Evolutionary conservation across 2,888 invertebrate genomes (phyloP), one percentile per base, ranked within the genome.

Genomic region (Proisotoma minuta): DNA sequence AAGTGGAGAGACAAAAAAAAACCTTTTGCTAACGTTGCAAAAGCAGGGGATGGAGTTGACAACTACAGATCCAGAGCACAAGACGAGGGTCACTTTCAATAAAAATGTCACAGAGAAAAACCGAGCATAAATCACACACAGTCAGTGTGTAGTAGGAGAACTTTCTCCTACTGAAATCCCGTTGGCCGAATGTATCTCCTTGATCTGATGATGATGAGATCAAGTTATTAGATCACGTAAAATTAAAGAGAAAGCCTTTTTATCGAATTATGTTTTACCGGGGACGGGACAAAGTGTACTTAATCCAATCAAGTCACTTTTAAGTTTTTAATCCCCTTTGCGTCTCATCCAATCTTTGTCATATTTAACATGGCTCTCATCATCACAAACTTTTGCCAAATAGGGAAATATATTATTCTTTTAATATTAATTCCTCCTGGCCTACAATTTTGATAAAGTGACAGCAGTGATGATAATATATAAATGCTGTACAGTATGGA

Each of bases 301-400:
- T 63, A 58, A 60, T 50, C 34, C 24, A 57, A 53, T 52, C 54
- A 57, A 63, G 61, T 61, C 52, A 53, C 52, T 40, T 57, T 59
- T 59, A 63, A 59, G 56, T 63, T 63, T 60, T 60, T 56, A 63
- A 60, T 59, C 63, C 54, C 51, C 51, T 60, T 60, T 60, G n/a
- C n/a, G 59, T 56, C 57, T 50, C 40, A 22, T 59, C 58, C 58
- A 52, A 52, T 62, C 57, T 60, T 60, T 50, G 43, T 59, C 56
- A 47, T 22, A 49, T 49, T 4, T 15, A 34, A 8, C 34, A 34
- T 15, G 8, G 8, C 8, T 8, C 34, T 34, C 34, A 34, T 34
- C 34, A 34, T 34, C 34, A 15, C 15, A 8, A 10, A 10, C 34
- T 34, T 34, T 15, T 34, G 8, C 34, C 34, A 15, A 8, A 8